These are phyloP conservation scores for Anguilla pacifica DNA, from an alignment of 2,797 vertebrate species.

Conservation along the genomic window DNA sequence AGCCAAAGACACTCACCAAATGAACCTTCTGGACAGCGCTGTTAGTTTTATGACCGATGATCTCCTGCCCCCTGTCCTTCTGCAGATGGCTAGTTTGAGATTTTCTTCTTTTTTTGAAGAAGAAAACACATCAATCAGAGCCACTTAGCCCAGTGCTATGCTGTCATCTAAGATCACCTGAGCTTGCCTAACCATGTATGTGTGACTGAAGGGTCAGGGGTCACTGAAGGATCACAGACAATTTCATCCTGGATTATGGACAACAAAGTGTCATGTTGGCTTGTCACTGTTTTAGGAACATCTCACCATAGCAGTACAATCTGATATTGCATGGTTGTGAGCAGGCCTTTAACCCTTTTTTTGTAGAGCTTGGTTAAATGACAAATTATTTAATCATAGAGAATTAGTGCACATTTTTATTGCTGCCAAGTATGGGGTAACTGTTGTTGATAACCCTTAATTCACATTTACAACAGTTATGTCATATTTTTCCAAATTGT, in stretches of 20 bases:
- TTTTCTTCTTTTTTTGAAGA: background rate
- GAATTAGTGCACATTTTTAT: background rate
- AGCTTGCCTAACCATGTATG: constrained; percentile 13
- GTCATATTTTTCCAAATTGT: background rate
- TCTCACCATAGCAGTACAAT: background rate
- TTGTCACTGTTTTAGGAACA: background rate
- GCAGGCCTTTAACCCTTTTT: background rate
- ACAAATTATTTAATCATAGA: background rate
- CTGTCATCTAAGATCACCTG: background rate
- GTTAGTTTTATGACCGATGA: background rate
- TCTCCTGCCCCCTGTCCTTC: constrained; percentile 1
- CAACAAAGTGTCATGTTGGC: background rate
- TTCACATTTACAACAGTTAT: background rate
- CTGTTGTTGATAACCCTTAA: background rate
- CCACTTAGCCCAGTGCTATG: background rate
- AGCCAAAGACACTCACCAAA: background rate
- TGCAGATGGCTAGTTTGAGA: background rate
- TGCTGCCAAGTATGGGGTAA: background rate
- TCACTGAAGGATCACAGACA: background rate
- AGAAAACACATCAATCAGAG: constrained; percentile 12
- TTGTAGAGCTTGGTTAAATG: background rate
- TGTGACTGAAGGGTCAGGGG: background rate
- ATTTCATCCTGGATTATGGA: background rate
- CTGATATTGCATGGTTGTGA: background rate
- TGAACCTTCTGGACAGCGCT: background rate